phyloP scores from a whole-genome alignment of 2,113 vertebrate genomes.

The Fregata magnificens region DNA sequence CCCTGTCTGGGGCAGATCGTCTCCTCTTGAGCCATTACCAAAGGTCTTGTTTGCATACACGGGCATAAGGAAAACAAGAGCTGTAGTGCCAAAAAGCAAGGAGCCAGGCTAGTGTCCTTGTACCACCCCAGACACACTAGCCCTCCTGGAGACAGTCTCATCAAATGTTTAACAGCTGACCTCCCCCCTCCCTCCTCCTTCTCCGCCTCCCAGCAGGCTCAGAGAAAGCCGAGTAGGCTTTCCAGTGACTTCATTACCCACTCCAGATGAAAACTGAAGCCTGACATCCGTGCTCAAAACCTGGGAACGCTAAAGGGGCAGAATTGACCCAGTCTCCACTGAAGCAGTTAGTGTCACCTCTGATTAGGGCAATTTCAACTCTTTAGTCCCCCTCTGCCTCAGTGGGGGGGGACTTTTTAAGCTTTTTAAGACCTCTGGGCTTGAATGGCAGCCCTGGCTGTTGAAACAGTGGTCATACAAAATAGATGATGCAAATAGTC shows the following conservation, averaged over 20 bases:
- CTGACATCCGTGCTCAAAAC: not conserved
- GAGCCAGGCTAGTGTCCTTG: constrained; percentile 9
- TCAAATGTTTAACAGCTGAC: constrained; percentile 51
- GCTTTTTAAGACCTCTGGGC: not conserved
- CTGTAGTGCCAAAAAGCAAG: not conserved
- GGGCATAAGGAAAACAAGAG: not conserved
- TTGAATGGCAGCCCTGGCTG: not conserved
- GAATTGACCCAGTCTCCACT: not conserved
- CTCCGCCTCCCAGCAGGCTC: not conserved
- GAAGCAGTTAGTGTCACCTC: not conserved
- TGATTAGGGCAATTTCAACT: not conserved
- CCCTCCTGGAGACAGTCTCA: not conserved
- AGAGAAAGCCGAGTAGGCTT: not conserved
- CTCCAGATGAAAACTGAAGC: not conserved
- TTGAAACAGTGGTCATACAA: not conserved
- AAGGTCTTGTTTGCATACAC: not conserved
- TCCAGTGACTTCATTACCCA: not conserved
- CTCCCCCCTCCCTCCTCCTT: not conserved
- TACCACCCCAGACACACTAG: not conserved
- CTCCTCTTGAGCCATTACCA: not conserved
- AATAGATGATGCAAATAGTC: not conserved
- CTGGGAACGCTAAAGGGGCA: not conserved
- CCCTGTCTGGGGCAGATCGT: not conserved
- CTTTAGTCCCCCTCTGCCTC: not conserved
- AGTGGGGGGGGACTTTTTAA: not conserved